Conservation (phyloP, 2,888 invertebrate genomes). For the Apeira syringaria region DNA sequence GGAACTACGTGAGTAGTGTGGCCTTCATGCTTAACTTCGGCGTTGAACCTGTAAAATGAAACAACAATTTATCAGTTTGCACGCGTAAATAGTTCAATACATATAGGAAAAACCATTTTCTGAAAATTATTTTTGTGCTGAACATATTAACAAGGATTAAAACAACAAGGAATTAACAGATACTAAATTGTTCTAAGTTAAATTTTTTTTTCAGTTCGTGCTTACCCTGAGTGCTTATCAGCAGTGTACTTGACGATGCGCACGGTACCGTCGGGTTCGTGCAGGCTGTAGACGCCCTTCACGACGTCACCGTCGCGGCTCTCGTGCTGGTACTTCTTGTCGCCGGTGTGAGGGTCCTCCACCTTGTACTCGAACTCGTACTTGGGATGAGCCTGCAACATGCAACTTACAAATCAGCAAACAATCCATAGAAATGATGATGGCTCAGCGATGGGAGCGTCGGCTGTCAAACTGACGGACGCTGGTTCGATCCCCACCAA, state of each 20-base stretch:
- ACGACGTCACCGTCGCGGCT: slow-evolving; percentile 71
- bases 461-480: too few relatives aligned
- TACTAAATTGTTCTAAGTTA: too few relatives aligned
- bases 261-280: slow-evolving; percentile 74
- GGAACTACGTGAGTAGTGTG: slow-evolving; percentile 35
- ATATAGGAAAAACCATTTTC: neutral
- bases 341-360: slow-evolving; percentile 80
- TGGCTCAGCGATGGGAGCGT: too few relatives aligned
- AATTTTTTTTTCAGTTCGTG: neutral
- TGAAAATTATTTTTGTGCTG: neutral
- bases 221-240: slow-evolving; percentile 69
- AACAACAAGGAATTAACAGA: too few relatives aligned
- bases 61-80: too few relatives aligned
- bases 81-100: too few relatives aligned
- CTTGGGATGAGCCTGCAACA: slow-evolving; percentile 4
- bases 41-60: slow-evolving; percentile 31
- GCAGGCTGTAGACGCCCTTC: slow-evolving; percentile 55
- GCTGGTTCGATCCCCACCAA: too few relatives aligned
- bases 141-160: neutral
- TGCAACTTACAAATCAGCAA: neutral
- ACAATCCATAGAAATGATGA: too few relatives aligned
- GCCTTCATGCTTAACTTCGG: slow-evolving; percentile 33
- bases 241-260: slow-evolving; percentile 76
- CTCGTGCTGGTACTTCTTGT: slow-evolving; percentile 80
- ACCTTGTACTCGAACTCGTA: slow-evolving; percentile 53